Percentiles rank a stretch among this genome's conserved stretches.
Evolutionary conservation across 2,113 vertebrate species (phyloP).

Genomic region (Regulus satrapa): DNA sequence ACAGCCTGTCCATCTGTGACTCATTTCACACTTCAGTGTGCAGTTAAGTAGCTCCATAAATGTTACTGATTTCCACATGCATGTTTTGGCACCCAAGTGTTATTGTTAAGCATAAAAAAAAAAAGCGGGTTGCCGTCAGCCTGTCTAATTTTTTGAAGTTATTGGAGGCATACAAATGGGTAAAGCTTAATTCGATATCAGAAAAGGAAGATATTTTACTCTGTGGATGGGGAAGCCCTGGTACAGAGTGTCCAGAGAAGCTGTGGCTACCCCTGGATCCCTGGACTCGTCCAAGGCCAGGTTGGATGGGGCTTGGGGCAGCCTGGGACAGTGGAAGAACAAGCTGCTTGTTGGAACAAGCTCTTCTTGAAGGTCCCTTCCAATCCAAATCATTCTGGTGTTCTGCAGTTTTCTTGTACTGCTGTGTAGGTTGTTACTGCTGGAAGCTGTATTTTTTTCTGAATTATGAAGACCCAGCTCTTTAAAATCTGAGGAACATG

Average conservation of each 20-base stretch:
- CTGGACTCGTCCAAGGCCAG: not conserved
- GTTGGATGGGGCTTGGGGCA: fast-evolving
- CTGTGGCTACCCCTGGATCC: not conserved
- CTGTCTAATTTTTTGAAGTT: not conserved
- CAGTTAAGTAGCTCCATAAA: not conserved
- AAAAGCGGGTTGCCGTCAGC: not conserved
- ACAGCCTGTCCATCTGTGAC: not conserved
- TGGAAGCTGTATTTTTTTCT: not conserved
- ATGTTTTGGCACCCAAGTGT: not conserved
- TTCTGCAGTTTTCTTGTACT: not conserved
- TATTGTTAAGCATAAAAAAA: not conserved
- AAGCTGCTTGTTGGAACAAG: not conserved
- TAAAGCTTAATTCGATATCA: not conserved
- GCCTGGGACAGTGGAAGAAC: fast-evolving
- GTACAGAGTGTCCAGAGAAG: not conserved
- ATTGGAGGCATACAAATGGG: not conserved
- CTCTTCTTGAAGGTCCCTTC: not conserved
- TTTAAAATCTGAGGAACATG: not conserved
- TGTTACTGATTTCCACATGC: not conserved
- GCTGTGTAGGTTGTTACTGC: not conserved
- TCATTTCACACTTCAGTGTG: not conserved
- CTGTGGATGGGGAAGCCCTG: fast-evolving
- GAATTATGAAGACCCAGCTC: not conserved
- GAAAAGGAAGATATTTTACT: not conserved
- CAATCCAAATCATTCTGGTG: not conserved